Evolutionary conservation across 2,113 vertebrate species (phyloP), one percentile per base, ranked within the genome.

Genomic region (Phrynosoma platyrhinos): DNA sequence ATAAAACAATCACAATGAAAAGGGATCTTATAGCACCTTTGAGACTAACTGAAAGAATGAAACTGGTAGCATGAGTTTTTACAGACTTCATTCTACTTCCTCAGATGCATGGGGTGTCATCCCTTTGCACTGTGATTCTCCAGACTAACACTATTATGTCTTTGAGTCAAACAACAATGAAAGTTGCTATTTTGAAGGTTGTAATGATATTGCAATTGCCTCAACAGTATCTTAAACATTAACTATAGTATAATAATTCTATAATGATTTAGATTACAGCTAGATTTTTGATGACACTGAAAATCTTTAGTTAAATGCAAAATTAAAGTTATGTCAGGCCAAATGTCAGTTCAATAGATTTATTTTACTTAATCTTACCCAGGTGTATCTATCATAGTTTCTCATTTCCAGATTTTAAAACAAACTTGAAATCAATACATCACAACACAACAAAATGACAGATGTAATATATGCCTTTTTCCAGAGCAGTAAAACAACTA

Each of bases 391-490:
- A 77, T 88, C 62, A 79, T 20, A 23, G 13, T 52, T 36, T 47
- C 66, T 76, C 21, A 52, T 55, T 75, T 74, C 58, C 14, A 82
- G 55, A 58, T n/a, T 62, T 77, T 83, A 77, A 82, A 88, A 83
- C 58, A 82, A 83, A 83, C 42, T 76, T 83, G 87, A 72, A 77
- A 77, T 77, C 58, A 83, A 88, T 82, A 88, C 42, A 88, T 88
- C 77, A 83, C 72, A 88, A 52, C 80, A 66, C 68, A 83, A 78
- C 42, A 83, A 68, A 88, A 53, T 30, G 36, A 68, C 16, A 71
- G 21, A 55, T 75, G n/a, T 47, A 62, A 90, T 47, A n/a, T 16
- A 14, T 16, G 42, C 5, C 40, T 86, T 66, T 68, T 12, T n/a
- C 30, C 75, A 79, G 23, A 69, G 30, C 64, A 68, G 52, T 79